Conservation (phyloP, 1,140 invertebrate genomes). For the Megathymus violae region DNA sequence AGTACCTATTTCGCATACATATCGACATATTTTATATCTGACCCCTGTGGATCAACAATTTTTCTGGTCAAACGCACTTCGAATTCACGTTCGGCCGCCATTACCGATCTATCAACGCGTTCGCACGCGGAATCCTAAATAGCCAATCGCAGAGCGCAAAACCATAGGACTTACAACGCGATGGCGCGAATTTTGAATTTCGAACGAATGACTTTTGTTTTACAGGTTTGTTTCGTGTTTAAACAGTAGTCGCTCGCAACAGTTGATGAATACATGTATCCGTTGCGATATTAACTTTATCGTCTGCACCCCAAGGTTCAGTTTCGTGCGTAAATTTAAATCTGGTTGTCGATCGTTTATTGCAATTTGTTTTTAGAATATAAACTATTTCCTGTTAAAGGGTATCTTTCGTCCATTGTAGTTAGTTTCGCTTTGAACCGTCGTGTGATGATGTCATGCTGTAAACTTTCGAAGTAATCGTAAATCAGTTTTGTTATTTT, state of each 20-base stretch:
- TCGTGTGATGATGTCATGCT: conserved; percentile 71
- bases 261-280: neutral
- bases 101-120: conserved; percentile 74
- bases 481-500: conserved; percentile 53
- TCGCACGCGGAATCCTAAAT: conserved; percentile 76
- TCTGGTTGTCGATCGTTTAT: conserved; percentile 60
- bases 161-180: conserved; percentile 64
- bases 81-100: conserved; percentile 55
- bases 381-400: conserved; percentile 82
- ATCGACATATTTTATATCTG: conserved; percentile 4
- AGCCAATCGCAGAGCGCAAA: conserved; percentile 65
- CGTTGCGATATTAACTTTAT: conserved; percentile 41
- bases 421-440: conserved; percentile 64
- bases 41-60: conserved; percentile 47
- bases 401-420: conserved; percentile 70
- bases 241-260: conserved; percentile 26
- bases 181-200: conserved; percentile 68
- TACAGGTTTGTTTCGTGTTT: conserved; percentile 65
- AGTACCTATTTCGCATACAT: conserved; percentile 14
- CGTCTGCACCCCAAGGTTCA: conserved; percentile 19
- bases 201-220: conserved; percentile 65
- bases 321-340: conserved; percentile 25
- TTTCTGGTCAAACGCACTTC: conserved; percentile 74
- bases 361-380: conserved; percentile 78
- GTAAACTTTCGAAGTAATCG: conserved; percentile 56